These are phyloP conservation scores for Mythimna vitellina DNA, from an alignment of 2,888 invertebrate species.

Conservation along the genomic window DNA sequence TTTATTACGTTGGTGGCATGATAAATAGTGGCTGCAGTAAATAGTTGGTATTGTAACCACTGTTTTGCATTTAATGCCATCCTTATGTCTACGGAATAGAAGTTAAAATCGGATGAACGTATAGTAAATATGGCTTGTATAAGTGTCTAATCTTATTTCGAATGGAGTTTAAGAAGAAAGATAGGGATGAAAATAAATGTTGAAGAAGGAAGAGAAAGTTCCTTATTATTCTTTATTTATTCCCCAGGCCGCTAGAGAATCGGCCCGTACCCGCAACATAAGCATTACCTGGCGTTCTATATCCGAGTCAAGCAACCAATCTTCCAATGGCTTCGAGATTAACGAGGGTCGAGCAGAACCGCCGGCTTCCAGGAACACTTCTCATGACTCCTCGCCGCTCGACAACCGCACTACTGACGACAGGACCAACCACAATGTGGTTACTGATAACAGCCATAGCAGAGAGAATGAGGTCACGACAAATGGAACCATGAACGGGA, in stretches of 20 bases:
- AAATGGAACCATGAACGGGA: conserved; percentile 74
- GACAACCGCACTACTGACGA: conserved; percentile 73
- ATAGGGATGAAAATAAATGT: neutral
- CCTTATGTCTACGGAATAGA: too few species aligned
- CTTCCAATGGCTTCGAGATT: conserved; percentile 81
- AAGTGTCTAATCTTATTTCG: too few species aligned
- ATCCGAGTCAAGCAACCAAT: conserved; percentile 88
- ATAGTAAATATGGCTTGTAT: too few species aligned
- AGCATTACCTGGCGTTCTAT: conserved; percentile 89
- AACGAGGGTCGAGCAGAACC: conserved; percentile 71
- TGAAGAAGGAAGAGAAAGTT: too few species aligned
- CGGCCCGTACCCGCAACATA: conserved; percentile 81
- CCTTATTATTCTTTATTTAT: neutral
- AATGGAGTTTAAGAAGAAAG: too few species aligned
- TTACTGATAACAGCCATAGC: conserved; percentile 64
- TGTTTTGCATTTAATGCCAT: too few species aligned
- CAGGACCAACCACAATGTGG: conserved; percentile 69
- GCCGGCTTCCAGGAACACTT: conserved; percentile 60
- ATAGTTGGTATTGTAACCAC: too few species aligned
- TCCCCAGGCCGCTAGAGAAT: conserved; percentile 78
- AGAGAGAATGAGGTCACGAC: conserved; percentile 58
- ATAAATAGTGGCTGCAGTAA: too few species aligned
- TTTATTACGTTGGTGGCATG: too few species aligned
- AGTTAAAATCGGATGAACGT: too few species aligned
- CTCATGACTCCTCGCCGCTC: conserved; percentile 71